phyloP scores from a whole-genome alignment of 2,113 vertebrate genomes.

The Taurulus bubalis region DNA sequence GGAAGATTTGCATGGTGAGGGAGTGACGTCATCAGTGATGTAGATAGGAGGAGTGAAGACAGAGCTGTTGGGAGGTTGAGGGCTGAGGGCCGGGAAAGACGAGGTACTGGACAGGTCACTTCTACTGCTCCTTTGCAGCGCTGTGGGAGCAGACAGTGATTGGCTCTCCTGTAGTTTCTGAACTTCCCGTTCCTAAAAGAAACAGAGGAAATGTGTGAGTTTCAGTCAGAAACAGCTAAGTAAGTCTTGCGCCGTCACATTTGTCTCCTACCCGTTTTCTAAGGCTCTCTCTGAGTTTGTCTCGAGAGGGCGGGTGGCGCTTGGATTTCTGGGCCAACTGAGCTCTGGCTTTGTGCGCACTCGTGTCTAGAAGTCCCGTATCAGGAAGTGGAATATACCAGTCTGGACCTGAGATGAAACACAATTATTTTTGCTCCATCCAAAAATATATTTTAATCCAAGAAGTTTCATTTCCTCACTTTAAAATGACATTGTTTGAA shows the following conservation, averaged over 20 bases:
- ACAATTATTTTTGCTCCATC: neutral
- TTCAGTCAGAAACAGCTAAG: neutral
- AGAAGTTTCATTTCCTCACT: neutral
- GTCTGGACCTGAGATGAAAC: constrained; percentile 60
- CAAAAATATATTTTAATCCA: neutral
- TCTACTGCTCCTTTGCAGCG: constrained; percentile 66
- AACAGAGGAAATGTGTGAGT: neutral
- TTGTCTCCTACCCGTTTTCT: constrained; percentile 65
- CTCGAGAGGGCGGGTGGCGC: constrained; percentile 89
- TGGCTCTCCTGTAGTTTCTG: constrained; percentile 69
- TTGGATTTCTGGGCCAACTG: constrained; percentile 91
- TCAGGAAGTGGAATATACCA: constrained; percentile 82
- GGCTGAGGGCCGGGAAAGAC: constrained; percentile 76
- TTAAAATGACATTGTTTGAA: neutral
- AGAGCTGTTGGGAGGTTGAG: constrained; percentile 74
- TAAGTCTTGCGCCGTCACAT: neutral
- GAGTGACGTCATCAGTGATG: constrained; percentile 49
- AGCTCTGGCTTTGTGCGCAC: constrained; percentile 89
- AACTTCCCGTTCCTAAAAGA: constrained; percentile 73
- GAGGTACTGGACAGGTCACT: constrained; percentile 81
- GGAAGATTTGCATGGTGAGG: constrained; percentile 80
- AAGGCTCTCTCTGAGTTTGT: constrained; percentile 88
- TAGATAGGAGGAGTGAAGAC: constrained; percentile 81
- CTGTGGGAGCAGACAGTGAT: constrained; percentile 39
- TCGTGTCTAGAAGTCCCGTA: constrained; percentile 88